Percentiles rank a stretch among this genome's conserved stretches.
These are phyloP conservation scores for Drosophila neotestacea DNA, from an alignment of 2,888 invertebrate species.

Conservation along the genomic window DNA sequence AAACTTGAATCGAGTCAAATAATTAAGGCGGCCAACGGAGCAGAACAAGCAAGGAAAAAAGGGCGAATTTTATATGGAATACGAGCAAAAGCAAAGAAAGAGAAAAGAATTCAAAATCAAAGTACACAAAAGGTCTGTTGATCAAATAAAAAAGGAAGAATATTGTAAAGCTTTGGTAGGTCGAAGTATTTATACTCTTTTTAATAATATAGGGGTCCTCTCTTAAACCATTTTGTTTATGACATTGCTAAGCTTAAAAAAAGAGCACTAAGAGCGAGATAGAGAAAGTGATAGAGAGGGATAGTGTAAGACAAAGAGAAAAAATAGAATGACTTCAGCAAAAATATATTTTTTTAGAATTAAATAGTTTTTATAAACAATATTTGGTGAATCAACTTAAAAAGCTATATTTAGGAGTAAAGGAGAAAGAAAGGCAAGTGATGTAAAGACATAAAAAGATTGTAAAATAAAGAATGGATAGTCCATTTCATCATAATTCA, in stretches of 20 bases:
- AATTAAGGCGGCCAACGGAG: slow-evolving; percentile 69
- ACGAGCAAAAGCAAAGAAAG: slow-evolving; percentile 7
- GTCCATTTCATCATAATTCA: no score
- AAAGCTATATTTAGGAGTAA: no score
- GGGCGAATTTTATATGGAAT: slow-evolving; percentile 40
- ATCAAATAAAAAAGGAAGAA: slow-evolving; percentile 28
- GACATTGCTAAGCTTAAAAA: no score
- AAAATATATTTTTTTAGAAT: no score
- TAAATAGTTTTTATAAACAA: no score
- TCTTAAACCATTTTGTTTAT: background rate
- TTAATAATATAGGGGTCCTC: background rate
- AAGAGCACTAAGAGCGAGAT: no score
- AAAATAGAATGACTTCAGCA: no score
- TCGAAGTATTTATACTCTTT: slow-evolving; percentile 8
- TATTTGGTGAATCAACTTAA: no score
- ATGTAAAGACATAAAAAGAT: no score
- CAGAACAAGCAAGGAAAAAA: slow-evolving; percentile 62
- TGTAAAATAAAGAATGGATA: no score
- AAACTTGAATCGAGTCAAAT: slow-evolving; percentile 65
- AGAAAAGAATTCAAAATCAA: slow-evolving; percentile 19
- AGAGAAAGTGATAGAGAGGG: no score
- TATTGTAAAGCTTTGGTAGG: background rate
- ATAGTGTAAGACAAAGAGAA: background rate
- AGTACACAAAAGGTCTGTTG: slow-evolving; percentile 19
- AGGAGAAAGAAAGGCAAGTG: no score